Evolutionary conservation across 2,888 invertebrate genomes (phyloP), one percentile per base, ranked within the genome.

Genomic region (Pseudolycoriella hygida): DNA sequence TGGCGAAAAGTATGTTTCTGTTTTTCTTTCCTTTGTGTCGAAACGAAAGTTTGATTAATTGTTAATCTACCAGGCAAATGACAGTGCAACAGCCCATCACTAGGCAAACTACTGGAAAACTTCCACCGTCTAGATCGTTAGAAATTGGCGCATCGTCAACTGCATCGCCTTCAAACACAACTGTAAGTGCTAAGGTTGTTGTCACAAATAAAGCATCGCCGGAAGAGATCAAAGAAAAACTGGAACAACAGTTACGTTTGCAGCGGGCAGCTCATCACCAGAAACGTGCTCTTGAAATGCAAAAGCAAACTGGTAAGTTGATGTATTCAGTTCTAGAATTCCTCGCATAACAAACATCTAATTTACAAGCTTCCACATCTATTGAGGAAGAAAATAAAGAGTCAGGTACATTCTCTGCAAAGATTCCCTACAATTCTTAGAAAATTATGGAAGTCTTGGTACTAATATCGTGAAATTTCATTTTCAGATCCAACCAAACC

Each of bases 241-340:
- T 90, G 80, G 92, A 93, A 57, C 86, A 87, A 51, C 88, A 92
- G 58, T 65, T 93, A 51, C 78, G 87, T 47, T 72, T 88, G 55
- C 93, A 93, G 60, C 67, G 92, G 49, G 83, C 86, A 17, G 88
- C 86, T 1, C 86, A 88, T 64, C 87, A 89, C 57, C 90, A 90
- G 56, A 90, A 89, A 61, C 71, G 87, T 43, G 78, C 79, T 1
- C 56, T 78, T 32, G 83, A 83, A 57, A 61, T 75, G 55, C 66
- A 65, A 58, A 64, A 12, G 51, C 64, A 73, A 62, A 51, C 25
- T 8, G 25, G 25, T 25, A 25, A 25, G 25, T 25, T 25, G 8
- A 25, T 25, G n/a, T n/a, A n/a, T 25, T 25, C 5, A 25, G 8
- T 25, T 6, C 25, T 6, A 25, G 8, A 25, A 25, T 6, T 25